These are phyloP conservation scores for Suillia variegata DNA, from an alignment of 2,888 invertebrate genomes.

Conservation along the genomic window DNA sequence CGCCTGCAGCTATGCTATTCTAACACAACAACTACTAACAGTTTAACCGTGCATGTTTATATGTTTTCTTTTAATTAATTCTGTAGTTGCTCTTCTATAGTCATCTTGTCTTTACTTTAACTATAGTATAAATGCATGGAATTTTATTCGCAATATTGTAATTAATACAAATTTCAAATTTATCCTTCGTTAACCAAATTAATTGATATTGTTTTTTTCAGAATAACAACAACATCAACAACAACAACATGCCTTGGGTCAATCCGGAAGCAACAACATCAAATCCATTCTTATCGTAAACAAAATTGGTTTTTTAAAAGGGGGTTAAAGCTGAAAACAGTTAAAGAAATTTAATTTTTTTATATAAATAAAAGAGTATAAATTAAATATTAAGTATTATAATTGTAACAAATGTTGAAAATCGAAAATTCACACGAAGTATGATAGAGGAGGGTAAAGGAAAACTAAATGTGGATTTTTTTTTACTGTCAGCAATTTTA, in stretches of 20 bases:
- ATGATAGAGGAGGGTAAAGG: neutral
- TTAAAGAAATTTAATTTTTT: constrained; percentile 1
- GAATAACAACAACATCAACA: constrained; percentile 45
- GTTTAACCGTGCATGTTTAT: no score
- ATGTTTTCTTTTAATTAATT: no score
- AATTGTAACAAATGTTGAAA: neutral
- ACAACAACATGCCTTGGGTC: constrained; percentile 60
- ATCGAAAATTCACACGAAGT: neutral
- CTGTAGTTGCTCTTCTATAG: no score
- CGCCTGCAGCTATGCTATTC: constrained; percentile 40
- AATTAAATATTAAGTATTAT: constrained; percentile 2
- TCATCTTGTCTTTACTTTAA: no score
- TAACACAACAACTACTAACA: no score
- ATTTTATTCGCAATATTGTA: no score
- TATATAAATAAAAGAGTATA: neutral
- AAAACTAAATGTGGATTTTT: no score
- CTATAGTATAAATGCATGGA: neutral
- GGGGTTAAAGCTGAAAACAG: neutral
- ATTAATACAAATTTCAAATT: no score
- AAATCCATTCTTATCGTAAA: constrained; percentile 62
- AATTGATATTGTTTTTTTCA: constrained; percentile 33
- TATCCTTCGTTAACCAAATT: no score
- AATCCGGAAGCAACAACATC: constrained; percentile 61
- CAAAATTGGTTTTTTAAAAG: neutral
- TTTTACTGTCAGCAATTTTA: no score